phyloP scores from a whole-genome alignment of 2,797 vertebrate genomes.

The Sebastes trivittatus region DNA sequence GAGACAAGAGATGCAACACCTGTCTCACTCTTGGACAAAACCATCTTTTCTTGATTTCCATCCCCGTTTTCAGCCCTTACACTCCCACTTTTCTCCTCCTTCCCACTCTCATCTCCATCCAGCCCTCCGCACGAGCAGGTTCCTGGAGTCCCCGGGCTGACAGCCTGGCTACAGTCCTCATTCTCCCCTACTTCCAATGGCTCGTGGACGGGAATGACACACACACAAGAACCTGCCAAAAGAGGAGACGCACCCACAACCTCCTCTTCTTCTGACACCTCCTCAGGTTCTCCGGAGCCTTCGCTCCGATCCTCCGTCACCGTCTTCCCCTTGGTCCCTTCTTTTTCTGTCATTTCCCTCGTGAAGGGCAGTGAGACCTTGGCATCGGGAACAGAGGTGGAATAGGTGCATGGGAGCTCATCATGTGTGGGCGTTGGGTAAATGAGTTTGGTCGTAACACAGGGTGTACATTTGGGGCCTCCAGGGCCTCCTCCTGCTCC shows the following conservation, averaged over 20 bases:
- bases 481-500: constrained; percentile 48
- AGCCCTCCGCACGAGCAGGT: constrained; percentile 77
- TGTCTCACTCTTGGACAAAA: constrained; percentile 32
- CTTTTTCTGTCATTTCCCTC: constrained; percentile 20
- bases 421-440: constrained; percentile 62
- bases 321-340: background rate
- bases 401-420: constrained; percentile 54
- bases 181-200: constrained; percentile 92
- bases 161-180: constrained; percentile 91
- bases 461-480: constrained; percentile 66
- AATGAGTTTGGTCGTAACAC: constrained; percentile 77
- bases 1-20: constrained; percentile 47
- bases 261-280: constrained; percentile 76
- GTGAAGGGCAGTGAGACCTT: constrained; percentile 49
- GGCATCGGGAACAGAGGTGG: constrained; percentile 41
- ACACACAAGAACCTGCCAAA: constrained; percentile 73
- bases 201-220: constrained; percentile 79
- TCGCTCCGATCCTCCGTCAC: constrained; percentile 34
- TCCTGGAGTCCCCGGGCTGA: constrained; percentile 78
- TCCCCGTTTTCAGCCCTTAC: background rate
- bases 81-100: constrained; percentile 39
- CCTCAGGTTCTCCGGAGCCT: constrained; percentile 66
- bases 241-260: constrained; percentile 48
- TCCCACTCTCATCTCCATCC: constrained; percentile 44
- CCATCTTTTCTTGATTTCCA: constrained; percentile 17